Percentiles rank a stretch among this genome's conserved stretches.
Conservation (phyloP, 92 coral and sea anemone genomes). For the Montipora capitata region DNA sequence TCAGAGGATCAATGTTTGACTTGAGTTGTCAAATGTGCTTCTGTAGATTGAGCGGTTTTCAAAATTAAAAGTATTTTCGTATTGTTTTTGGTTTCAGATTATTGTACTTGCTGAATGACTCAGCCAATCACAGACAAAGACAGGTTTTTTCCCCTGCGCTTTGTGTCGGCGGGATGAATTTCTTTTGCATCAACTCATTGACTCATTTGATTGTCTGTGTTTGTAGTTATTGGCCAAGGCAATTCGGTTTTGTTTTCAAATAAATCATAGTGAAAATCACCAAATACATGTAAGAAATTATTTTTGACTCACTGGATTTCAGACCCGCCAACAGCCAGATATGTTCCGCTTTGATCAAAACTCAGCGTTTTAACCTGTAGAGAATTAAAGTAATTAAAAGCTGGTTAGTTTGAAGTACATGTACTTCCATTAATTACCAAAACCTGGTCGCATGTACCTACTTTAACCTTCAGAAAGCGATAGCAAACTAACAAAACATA, state of each 20-base stretch:
- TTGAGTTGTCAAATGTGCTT: too few species aligned
- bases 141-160: neutral
- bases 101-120: neutral
- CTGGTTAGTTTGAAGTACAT: too few species aligned
- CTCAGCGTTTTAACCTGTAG: constrained; percentile 95
- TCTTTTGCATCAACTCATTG: neutral
- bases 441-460: too few species aligned
- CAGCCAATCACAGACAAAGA: neutral
- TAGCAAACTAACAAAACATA: neutral
- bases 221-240: neutral
- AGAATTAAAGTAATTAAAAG: neutral
- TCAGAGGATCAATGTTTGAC: too few species aligned
- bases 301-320: constrained; percentile 94
- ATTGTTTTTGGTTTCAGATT: too few species aligned
- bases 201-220: neutral
- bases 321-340: constrained; percentile 97
- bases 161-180: too few species aligned
- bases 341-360: constrained; percentile 99
- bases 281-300: neutral
- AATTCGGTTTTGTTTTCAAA: too few species aligned
- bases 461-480: too few species aligned
- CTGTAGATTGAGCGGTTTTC: too few species aligned
- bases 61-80: too few species aligned
- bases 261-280: too few species aligned
- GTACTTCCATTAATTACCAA: too few species aligned